phyloP scores from a whole-genome alignment of 1,140 invertebrate genomes.

The Linepithema humile region DNA sequence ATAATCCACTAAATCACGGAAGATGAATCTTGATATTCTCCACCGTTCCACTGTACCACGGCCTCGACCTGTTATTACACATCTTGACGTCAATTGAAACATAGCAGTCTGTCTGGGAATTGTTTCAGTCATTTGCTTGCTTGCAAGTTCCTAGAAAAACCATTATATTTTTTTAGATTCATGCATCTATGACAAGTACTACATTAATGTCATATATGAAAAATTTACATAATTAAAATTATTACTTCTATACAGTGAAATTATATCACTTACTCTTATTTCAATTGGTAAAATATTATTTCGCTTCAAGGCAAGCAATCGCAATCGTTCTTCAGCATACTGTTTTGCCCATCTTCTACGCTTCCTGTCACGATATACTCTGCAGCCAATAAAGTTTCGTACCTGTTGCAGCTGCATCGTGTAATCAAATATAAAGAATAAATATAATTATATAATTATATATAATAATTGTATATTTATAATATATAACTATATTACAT shows the following conservation, averaged over 20 bases:
- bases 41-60: slow-evolving; percentile 90
- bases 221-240: background rate
- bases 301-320: slow-evolving; percentile 91
- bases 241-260: background rate
- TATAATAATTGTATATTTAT: background rate
- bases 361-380: slow-evolving; percentile 89
- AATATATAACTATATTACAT: background rate
- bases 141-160: slow-evolving; percentile 27
- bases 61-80: slow-evolving; percentile 92
- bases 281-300: slow-evolving; percentile 93
- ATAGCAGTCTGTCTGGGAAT: slow-evolving; percentile 90
- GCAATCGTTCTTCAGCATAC: slow-evolving; percentile 88
- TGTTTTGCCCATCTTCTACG: slow-evolving; percentile 89
- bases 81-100: slow-evolving; percentile 88
- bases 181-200: background rate
- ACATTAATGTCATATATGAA: background rate
- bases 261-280: slow-evolving; percentile 86
- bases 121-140: slow-evolving; percentile 67
- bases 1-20: slow-evolving; percentile 94
- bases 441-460: background rate
- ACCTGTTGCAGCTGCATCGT: slow-evolving; percentile 86
- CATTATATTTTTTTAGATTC: background rate
- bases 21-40: slow-evolving; percentile 94
- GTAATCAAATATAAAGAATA: background rate
- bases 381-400: slow-evolving; percentile 74